Percentiles rank a stretch among this genome's conserved stretches.
Conservation (phyloP, 2,113 vertebrate species). For the Cyprinodon brontotheroides region DNA sequence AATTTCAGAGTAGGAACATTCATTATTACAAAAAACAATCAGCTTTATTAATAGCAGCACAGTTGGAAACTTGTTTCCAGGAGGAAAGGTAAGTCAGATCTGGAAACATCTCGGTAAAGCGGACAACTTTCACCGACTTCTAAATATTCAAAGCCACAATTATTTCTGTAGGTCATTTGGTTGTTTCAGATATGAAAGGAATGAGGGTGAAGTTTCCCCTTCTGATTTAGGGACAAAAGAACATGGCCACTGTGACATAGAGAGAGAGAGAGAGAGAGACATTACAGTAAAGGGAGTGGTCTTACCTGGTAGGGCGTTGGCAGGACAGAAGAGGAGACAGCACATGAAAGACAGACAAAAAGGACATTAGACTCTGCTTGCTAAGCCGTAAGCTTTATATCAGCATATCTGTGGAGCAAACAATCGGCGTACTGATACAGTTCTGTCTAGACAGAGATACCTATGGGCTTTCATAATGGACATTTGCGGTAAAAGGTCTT, state of each 20-base stretch:
- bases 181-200: conserved; percentile 27
- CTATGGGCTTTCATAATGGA: conserved; percentile 38
- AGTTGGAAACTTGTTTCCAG: too few species aligned
- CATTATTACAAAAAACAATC: too few species aligned
- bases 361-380: conserved; percentile 56
- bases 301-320: conserved; percentile 72
- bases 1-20: too few species aligned
- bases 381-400: conserved; percentile 37
- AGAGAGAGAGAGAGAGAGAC: conserved; percentile 34
- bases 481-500: conserved; percentile 22
- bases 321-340: conserved; percentile 53
- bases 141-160: background rate
- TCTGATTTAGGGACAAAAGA: conserved; percentile 50
- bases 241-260: conserved; percentile 35
- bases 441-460: conserved; percentile 52
- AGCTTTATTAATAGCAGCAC: too few species aligned
- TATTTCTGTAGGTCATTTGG: conserved; percentile 12
- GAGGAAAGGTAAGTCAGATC: background rate
- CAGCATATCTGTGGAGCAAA: conserved; percentile 25
- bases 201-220: conserved; percentile 11
- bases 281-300: conserved; percentile 64
- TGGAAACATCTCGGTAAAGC: background rate
- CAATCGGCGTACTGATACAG: conserved; percentile 20
- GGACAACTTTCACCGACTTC: conserved; percentile 3
- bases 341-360: conserved; percentile 73